A percentile compares a stretch with the other conserved stretches of the same genome.
phyloP scores from a whole-genome alignment of 2,797 vertebrate species.

The Geotrypetes seraphini region DNA sequence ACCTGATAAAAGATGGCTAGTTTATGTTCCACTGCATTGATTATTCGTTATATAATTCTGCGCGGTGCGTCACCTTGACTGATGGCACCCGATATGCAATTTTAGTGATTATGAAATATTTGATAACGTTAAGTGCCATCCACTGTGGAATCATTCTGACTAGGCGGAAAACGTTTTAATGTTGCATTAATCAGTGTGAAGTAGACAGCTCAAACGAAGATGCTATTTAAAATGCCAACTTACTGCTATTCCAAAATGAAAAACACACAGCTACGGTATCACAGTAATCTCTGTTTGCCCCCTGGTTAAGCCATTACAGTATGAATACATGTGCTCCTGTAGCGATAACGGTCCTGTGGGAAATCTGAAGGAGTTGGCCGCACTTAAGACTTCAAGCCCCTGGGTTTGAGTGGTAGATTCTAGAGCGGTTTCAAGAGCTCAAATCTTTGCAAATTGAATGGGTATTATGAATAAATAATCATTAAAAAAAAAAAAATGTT shows the following conservation, averaged over 20 bases:
- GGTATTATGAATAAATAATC: no score
- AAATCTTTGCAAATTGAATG: no score
- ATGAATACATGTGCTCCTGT: no score
- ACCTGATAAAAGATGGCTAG: not conserved
- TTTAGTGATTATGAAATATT: constrained; percentile 9
- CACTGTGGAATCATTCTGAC: constrained; percentile 2
- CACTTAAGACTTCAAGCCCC: no score
- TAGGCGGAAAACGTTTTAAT: not conserved
- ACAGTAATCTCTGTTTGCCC: no score
- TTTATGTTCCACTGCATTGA: not conserved
- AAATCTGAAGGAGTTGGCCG: no score
- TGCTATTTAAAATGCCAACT: not conserved
- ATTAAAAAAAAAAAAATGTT: no score
- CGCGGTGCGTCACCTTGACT: not conserved
- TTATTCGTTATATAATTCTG: constrained; percentile 2
- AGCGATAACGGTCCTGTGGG: no score
- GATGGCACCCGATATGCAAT: constrained; percentile 11
- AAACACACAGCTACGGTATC: no score
- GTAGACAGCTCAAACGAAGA: not conserved
- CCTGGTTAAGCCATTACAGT: no score
- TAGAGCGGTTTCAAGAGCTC: no score
- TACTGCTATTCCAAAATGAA: not conserved
- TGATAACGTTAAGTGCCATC: not conserved
- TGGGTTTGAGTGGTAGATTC: no score
- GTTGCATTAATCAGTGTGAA: not conserved